Percentiles rank a stretch among this genome's conserved stretches.
phyloP scores from a whole-genome alignment of 2,888 invertebrate species.

The Frankliniella intonsa region DNA sequence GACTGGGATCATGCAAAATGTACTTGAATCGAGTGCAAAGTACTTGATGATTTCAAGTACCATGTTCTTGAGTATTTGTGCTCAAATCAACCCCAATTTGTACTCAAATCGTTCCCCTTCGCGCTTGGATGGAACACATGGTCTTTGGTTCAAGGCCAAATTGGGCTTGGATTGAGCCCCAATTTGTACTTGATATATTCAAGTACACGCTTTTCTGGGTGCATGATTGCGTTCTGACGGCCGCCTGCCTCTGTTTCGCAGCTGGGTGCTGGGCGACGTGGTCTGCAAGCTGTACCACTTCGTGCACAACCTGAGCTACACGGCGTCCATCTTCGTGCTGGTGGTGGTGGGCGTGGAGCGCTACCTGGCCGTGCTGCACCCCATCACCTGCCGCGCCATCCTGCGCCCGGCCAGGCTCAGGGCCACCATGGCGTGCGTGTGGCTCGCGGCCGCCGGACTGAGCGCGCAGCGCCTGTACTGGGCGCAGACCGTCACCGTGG shows the following conservation, averaged over 20 bases:
- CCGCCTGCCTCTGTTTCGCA: constrained; percentile 47
- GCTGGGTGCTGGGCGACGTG: constrained; percentile 78
- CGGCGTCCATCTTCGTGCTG: constrained; percentile 83
- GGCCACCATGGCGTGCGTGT: constrained; percentile 69
- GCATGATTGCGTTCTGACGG: no score
- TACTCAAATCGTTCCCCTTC: no score
- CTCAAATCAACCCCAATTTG: no score
- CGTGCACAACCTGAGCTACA: constrained; percentile 81
- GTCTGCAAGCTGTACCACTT: constrained; percentile 90
- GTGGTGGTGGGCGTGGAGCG: constrained; percentile 83
- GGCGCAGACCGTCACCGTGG: constrained; percentile 68
- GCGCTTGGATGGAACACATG: no score
- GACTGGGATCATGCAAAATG: no score
- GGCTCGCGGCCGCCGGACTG: constrained; percentile 77
- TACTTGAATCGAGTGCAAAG: no score
- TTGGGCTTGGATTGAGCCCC: no score
- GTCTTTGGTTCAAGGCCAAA: no score
- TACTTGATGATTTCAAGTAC: no score
- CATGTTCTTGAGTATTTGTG: no score
- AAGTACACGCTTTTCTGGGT: no score
- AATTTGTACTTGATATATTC: no score
- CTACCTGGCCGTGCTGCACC: constrained; percentile 81
- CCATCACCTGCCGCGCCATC: constrained; percentile 76
- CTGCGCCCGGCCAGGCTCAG: constrained; percentile 69
- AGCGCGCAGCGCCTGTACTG: constrained; percentile 79